phyloP scores from a whole-genome alignment of 2,888 invertebrate genomes.

The Drosophila tanythrix region DNA sequence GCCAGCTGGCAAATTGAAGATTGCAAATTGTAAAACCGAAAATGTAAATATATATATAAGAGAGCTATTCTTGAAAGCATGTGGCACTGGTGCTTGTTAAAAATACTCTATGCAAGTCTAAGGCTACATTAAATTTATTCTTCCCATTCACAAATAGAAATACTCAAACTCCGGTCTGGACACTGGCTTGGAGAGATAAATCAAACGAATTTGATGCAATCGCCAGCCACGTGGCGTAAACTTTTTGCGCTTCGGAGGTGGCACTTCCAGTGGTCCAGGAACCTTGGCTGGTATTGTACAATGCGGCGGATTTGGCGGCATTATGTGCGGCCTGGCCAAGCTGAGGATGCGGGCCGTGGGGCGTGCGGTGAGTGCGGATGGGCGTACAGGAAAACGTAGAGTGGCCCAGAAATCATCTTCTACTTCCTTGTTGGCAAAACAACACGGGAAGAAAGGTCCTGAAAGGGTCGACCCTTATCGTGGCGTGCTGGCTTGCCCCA shows the following conservation, averaged over 20 bases:
- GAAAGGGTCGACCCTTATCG: constrained; percentile 76
- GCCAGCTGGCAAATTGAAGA: constrained; percentile 11
- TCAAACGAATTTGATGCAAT: constrained; percentile 76
- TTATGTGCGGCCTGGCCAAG: constrained; percentile 68
- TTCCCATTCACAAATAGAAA: constrained; percentile 63
- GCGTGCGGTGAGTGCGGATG: constrained; percentile 66
- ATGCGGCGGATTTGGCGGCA: constrained; percentile 73
- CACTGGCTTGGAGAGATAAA: constrained; percentile 75
- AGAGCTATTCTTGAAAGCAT: background rate
- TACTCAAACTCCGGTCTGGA: constrained; percentile 64
- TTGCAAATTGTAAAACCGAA: background rate
- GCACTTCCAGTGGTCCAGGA: constrained; percentile 30
- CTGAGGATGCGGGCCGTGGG: constrained; percentile 65
- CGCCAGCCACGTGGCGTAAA: constrained; percentile 78
- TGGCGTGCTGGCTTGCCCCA: constrained; percentile 59
- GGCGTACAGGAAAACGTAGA: constrained; percentile 74
- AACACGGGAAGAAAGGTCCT: constrained; percentile 61
- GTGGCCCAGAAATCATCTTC: constrained; percentile 75
- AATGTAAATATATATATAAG: background rate
- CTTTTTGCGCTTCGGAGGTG: constrained; percentile 66
- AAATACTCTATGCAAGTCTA: background rate
- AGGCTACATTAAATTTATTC: constrained; percentile 27
- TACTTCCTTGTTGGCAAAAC: constrained; percentile 74
- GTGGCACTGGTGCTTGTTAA: background rate
- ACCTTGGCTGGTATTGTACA: constrained; percentile 71